Conservation (phyloP, 2,113 vertebrate genomes). For the Campylorhamphus procurvoides region DNA sequence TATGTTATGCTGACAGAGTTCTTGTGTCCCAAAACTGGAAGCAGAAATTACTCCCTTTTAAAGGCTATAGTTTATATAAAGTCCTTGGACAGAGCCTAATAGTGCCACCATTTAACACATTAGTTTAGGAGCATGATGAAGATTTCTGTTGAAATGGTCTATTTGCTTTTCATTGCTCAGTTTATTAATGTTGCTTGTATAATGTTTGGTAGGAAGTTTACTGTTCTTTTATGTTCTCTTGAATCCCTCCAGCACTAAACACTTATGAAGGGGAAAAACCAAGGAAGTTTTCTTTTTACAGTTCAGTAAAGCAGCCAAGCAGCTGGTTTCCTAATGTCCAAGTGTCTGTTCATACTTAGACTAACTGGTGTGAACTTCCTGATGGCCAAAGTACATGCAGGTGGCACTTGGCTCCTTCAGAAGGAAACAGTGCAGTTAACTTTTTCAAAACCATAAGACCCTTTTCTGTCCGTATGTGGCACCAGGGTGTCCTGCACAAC, state of each 20-base stretch:
- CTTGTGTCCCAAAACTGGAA: constrained; percentile 27
- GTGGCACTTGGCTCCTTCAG: not conserved
- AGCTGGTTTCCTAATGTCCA: not conserved
- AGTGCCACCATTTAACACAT: not conserved
- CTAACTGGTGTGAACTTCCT: not conserved
- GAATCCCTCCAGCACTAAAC: not conserved
- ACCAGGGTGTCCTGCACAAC: not conserved
- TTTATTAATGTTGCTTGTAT: not conserved
- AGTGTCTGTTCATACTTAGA: not conserved
- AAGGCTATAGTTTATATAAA: not conserved
- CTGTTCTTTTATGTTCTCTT: not conserved
- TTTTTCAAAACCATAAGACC: not conserved
- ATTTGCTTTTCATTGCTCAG: constrained; percentile 14
- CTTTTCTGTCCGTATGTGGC: not conserved
- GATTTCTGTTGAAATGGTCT: not conserved
- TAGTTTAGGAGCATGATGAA: not conserved
- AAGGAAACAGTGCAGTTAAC: not conserved
- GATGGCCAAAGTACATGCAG: not conserved
- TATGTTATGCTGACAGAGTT: constrained; percentile 7
- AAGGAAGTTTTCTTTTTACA: not conserved
- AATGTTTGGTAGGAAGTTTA: not conserved
- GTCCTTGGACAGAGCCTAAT: not conserved
- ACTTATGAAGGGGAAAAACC: not conserved
- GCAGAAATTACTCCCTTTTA: constrained; percentile 5
- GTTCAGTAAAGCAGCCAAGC: not conserved